These are phyloP conservation scores for Alsophila aescularia DNA, from an alignment of 2,888 invertebrate species.

Conservation along the genomic window DNA sequence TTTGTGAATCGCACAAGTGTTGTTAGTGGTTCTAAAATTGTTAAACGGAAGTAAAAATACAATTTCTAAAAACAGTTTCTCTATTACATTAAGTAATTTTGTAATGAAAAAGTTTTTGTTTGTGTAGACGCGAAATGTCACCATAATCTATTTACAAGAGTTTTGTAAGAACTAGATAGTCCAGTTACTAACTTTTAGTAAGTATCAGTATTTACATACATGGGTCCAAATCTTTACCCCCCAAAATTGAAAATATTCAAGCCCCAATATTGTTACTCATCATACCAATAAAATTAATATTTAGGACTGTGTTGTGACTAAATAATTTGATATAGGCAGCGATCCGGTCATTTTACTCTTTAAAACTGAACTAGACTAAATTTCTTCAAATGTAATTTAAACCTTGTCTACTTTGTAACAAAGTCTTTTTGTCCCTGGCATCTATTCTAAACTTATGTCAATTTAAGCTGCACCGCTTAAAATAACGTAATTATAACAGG, in stretches of 20 bases:
- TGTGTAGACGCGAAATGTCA: not conserved
- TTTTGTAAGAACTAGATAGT: not conserved
- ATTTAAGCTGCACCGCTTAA: too few relatives aligned
- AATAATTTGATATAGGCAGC: too few relatives aligned
- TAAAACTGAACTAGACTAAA: too few relatives aligned
- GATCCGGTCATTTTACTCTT: too few relatives aligned
- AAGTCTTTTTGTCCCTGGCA: too few relatives aligned
- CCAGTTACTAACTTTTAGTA: not conserved
- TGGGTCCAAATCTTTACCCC: slow-evolving; percentile 33
- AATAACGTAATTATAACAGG: too few relatives aligned
- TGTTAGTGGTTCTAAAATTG: not conserved
- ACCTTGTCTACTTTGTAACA: too few relatives aligned
- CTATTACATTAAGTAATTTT: not conserved
- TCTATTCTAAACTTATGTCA: too few relatives aligned
- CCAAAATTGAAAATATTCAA: slow-evolving; percentile 23
- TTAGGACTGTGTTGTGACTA: too few relatives aligned
- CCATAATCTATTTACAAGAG: not conserved
- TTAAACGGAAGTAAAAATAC: not conserved
- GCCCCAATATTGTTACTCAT: slow-evolving; percentile 14
- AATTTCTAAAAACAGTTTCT: not conserved
- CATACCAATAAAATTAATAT: not conserved
- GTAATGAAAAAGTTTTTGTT: not conserved
- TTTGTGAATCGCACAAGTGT: slow-evolving; percentile 7
- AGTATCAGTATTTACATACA: not conserved
- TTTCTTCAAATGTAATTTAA: too few relatives aligned